Base-by-base conservation (phyloP, 2,888 invertebrate genomes). In the Brassicogethes aeneus region DNA sequence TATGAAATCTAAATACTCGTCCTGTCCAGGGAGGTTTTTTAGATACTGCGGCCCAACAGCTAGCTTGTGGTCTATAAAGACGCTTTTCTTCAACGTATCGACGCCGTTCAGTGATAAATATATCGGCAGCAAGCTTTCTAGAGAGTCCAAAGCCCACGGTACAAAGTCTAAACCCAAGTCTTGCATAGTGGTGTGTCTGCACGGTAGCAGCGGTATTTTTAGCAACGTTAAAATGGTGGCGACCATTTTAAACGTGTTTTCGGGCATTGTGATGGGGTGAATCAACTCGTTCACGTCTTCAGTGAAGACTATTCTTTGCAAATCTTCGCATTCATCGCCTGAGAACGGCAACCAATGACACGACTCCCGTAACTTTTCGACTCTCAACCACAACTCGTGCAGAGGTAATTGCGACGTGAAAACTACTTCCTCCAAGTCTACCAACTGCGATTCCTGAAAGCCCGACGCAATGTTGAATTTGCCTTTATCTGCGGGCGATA, bases 371-470 rank as follows among this genome's bases (percentile, higher is more conserved):
- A 84, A 67, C 8, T 79, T 78, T 66, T 86, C 87, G 43, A 82
- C 76, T 45, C 87, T 75, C 50, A 80, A 69, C 88, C 87, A 88
- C 47, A 86, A 71, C 51, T 80, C 79, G 59, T 79, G 75, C 57
- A 81, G 68, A 16, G 87, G 87, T 58, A 89, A 67, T 37, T 81
- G 78, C 37, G 68, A 68, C 29, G 66, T 70, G 38, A 81, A 60
- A 36, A 81, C 72, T 1, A 76, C 62, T 54, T 81, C 80, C 59
- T 82, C 82, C 51, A 76, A 69, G 36, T 76, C 77, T 36, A 76
- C 69, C 51, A 72, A 50, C 53, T 72, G 70, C 38, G 69, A 68
- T 46, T 75, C 74, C 31, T 70, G 62, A 43, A 72, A 66, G 41
- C 57, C 52, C 23, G 65, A 52, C 1, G 57, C 60, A 35, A 52